These are phyloP conservation scores for Girardinus metallicus DNA, from an alignment of 2,797 vertebrate species.

Conservation along the genomic window DNA sequence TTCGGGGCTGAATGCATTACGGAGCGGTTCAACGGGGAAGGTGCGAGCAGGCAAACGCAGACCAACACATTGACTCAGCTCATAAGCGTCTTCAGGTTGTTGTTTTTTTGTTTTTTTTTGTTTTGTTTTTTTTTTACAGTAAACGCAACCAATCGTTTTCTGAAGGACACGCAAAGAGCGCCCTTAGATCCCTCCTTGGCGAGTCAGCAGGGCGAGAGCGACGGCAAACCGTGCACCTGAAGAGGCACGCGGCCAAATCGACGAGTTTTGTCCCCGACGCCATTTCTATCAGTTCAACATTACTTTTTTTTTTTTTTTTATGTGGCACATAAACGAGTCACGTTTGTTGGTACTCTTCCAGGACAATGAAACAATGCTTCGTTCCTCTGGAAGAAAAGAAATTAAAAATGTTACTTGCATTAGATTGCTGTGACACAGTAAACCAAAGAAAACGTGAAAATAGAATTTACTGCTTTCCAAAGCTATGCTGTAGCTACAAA, in stretches of 20 bases:
- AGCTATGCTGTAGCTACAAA: neutral
- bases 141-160: conserved; percentile 15
- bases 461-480: neutral
- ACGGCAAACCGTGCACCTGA: conserved; percentile 3
- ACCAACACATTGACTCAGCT: conserved; percentile 54
- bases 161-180: conserved; percentile 14
- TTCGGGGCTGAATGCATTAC: conserved; percentile 62
- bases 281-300: neutral
- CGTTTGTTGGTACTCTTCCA: neutral
- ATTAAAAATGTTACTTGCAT: neutral
- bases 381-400: neutral
- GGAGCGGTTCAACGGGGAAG: conserved; percentile 55
- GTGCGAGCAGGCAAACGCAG: conserved; percentile 30
- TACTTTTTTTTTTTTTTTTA: neutral
- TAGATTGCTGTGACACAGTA: neutral
- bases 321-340: neutral
- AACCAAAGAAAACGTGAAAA: neutral
- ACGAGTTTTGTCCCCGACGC: neutral
- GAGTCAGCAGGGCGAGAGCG: neutral
- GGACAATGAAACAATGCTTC: neutral
- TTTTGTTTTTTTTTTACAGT: conserved; percentile 12
- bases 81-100: conserved; percentile 15
- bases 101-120: no score
- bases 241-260: neutral
- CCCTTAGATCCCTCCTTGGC: conserved; percentile 14